Percentiles rank a stretch among this genome's conserved stretches.
Conservation (phyloP, 2,113 vertebrate genomes). For the Climacteris rufus region DNA sequence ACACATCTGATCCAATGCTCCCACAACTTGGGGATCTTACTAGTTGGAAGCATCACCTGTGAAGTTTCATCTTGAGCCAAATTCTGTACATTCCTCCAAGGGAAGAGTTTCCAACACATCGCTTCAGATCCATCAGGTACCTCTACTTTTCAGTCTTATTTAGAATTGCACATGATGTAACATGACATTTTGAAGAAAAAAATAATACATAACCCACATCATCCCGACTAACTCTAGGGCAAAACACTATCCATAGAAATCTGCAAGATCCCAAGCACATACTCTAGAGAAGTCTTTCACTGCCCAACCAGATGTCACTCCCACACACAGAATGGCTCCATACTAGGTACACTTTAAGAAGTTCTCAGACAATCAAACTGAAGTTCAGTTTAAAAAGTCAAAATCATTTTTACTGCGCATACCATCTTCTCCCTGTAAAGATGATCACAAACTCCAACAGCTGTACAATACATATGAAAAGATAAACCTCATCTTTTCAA, state of each 20-base stretch:
- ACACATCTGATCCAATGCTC: neutral
- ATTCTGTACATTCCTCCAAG: neutral
- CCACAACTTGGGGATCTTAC: neutral
- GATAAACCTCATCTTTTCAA: neutral
- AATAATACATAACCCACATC: neutral
- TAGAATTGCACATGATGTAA: neutral
- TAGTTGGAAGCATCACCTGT: neutral
- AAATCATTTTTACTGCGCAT: neutral
- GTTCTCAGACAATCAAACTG: neutral
- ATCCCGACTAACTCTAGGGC: neutral
- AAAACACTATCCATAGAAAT: neutral
- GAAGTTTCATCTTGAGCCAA: neutral
- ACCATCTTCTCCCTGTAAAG: neutral
- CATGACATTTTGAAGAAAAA: neutral
- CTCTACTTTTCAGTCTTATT: neutral
- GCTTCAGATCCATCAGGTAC: neutral
- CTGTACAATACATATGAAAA: neutral
- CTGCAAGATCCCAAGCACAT: neutral
- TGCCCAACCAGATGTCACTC: neutral
- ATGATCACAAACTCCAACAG: neutral
- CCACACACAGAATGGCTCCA: neutral
- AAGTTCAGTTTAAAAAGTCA: neutral
- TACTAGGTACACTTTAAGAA: neutral
- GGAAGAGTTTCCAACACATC: neutral
- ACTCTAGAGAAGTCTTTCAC: neutral